Evolutionary conservation across 2,888 invertebrate species (phyloP), one percentile per base, ranked within the genome.

Genomic region (Operophtera brumata): DNA sequence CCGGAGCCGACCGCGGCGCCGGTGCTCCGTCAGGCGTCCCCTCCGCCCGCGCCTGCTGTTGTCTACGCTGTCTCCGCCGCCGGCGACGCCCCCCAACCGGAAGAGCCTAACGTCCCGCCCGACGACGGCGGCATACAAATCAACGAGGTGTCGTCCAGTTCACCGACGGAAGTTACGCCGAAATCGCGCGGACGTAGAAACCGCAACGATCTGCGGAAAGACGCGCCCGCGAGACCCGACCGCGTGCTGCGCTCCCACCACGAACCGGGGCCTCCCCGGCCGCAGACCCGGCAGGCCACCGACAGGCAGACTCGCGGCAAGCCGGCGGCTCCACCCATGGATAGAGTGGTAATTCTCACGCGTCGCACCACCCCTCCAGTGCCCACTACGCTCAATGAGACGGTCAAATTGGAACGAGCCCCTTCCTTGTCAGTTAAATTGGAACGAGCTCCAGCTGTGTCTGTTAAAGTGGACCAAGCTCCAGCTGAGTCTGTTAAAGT

Each of bases 91-190:
- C 62, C 58, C 46, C 66, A 60, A 1, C 59, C 47, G 9, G 67
- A 64, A 39, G 66, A 64, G 54, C 54, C 12, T 54, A 62, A 32
- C 47, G 56, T 26, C 36, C 55, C 50, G 6, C 60, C 67, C 53
- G 78, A 80, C 52, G 82, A 83, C 57, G 90, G 88, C 61, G 81
- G 88, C 32, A 93, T 93, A 39, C 93, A 94, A 79, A 93, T 93
- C 61, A 92, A 93, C 75, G 93, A 94, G 76, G 92, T 94, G 12
- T 93, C 93, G 1, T 93, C 93, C 0, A 93, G 92, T 66, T 92
- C 92, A 39, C 89, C 91, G 7, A 87, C 88, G n/a, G 86, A 89
- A 37, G 81, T 70, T 0, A 82, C 88, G 39, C 72, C 78, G 7
- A 68, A 78, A 4, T 57, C 75, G 4, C 82, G 85, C 46, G 82